These are phyloP conservation scores for Muschampia plurimacula DNA, from an alignment of 2,888 invertebrate genomes.

Conservation along the genomic window DNA sequence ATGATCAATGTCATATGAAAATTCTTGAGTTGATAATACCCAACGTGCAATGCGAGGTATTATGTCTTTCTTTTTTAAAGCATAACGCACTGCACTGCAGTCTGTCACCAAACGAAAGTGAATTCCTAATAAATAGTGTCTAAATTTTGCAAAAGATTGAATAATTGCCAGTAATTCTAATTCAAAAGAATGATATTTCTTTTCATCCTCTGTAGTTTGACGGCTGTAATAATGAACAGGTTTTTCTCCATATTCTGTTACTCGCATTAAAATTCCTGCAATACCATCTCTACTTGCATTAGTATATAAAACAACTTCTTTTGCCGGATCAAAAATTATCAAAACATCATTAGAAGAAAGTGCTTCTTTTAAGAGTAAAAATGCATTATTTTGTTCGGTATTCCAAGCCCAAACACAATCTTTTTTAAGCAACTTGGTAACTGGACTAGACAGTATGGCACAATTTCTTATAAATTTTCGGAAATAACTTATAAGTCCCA, in stretches of 20 bases:
- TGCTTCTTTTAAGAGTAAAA: neutral
- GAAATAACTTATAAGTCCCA: slow-evolving; percentile 51
- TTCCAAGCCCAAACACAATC: neutral
- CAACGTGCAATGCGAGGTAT: slow-evolving; percentile 10
- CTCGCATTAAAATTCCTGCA: slow-evolving; percentile 15
- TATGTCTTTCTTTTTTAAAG: slow-evolving; percentile 1
- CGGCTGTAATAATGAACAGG: slow-evolving; percentile 3
- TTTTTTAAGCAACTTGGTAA: slow-evolving; percentile 41
- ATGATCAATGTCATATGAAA: neutral
- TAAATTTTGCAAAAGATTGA: neutral
- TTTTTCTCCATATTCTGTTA: neutral
- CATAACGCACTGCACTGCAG: neutral
- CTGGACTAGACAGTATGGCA: slow-evolving; percentile 48
- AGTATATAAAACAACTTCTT: neutral
- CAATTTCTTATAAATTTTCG: slow-evolving; percentile 54
- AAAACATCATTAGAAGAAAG: neutral
- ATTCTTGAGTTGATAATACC: slow-evolving; percentile 1
- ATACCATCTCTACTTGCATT: slow-evolving; percentile 14
- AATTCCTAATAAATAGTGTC: neutral
- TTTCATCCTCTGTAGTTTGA: neutral
- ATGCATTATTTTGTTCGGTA: neutral
- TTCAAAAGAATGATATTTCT: slow-evolving; percentile 1
- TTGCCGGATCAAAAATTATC: slow-evolving; percentile 2
- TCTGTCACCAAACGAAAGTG: neutral
- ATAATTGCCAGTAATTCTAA: slow-evolving; percentile 1